Conservation (phyloP, 1,140 invertebrate species). For the Drosophila nikananu region DNA sequence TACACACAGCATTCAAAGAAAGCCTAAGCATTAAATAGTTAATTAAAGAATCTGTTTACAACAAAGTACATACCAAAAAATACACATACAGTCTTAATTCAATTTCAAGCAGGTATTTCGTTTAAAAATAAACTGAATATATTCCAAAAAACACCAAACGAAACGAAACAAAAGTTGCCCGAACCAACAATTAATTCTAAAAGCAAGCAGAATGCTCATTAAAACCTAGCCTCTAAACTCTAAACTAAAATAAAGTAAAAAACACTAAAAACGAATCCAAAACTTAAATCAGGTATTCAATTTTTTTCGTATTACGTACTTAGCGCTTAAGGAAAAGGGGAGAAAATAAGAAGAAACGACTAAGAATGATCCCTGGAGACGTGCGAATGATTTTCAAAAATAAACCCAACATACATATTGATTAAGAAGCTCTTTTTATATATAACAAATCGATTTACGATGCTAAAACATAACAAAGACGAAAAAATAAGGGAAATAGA, state of each 20-base stretch:
- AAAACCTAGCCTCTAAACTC: constrained; percentile 63
- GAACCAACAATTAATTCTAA: constrained; percentile 43
- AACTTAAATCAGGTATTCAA: constrained; percentile 83
- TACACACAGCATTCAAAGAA: constrained; percentile 43
- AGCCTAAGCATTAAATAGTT: constrained; percentile 65
- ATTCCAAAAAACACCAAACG: constrained; percentile 50
- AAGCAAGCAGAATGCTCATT: constrained; percentile 61
- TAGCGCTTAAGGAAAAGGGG: constrained; percentile 36
- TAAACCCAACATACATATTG: constrained; percentile 51
- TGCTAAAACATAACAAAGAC: constrained; percentile 43
- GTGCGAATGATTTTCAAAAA: constrained; percentile 44
- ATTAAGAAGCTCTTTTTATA: constrained; percentile 60
- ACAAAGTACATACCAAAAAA: constrained; percentile 75
- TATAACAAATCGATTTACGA: constrained; percentile 61
- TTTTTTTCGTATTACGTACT: constrained; percentile 69
- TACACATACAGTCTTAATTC: constrained; percentile 23
- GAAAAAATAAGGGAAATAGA: background rate
- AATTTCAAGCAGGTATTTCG: constrained; percentile 74
- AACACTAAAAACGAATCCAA: constrained; percentile 72
- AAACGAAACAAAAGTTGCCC: constrained; percentile 32
- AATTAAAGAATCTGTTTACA: constrained; percentile 58
- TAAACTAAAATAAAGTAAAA: constrained; percentile 42
- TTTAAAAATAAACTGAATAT: constrained; percentile 59
- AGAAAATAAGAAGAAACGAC: constrained; percentile 32
- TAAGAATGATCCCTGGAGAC: constrained; percentile 36